Conservation (phyloP, 2,888 invertebrate genomes). For the Cheilosia scutellata region DNA sequence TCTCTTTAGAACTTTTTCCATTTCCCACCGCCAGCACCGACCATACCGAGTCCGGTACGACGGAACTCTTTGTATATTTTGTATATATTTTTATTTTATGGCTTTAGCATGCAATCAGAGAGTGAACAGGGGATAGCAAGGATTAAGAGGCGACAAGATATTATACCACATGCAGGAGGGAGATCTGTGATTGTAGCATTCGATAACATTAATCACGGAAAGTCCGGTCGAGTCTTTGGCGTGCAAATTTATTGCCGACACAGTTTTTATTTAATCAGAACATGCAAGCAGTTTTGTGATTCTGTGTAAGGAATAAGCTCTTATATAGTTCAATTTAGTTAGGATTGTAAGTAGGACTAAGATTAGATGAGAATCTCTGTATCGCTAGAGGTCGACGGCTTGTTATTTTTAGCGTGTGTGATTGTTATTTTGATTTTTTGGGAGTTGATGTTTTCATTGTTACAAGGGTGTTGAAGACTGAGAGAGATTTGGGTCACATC, state of each 20-base stretch:
- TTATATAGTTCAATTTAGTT: too few relatives aligned
- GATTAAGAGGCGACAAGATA: conserved; percentile 33
- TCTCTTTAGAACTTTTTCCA: conserved; percentile 36
- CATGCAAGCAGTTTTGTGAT: conserved; percentile 40
- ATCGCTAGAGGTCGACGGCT: too few relatives aligned
- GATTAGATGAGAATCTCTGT: too few relatives aligned
- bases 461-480: too few relatives aligned
- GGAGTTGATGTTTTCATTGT: too few relatives aligned
- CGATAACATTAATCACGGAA: conserved; percentile 64
- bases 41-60: conserved; percentile 6
- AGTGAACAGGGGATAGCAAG: conserved; percentile 9
- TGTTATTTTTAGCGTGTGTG: too few relatives aligned
- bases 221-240: conserved; percentile 71
- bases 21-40: not conserved
- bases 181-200: conserved; percentile 31
- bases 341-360: too few relatives aligned
- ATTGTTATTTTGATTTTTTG: too few relatives aligned
- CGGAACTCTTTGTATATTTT: not conserved
- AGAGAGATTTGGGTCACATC: too few relatives aligned
- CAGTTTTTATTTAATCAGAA: conserved; percentile 54
- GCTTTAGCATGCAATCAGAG: conserved; percentile 53
- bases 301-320: too few relatives aligned
- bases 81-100: conserved; percentile 45
- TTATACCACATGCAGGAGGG: not conserved
- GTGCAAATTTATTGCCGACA: conserved; percentile 66